Evolutionary conservation across 1,140 invertebrate genomes (phyloP).

Genomic region (Pachypsylla venusta): DNA sequence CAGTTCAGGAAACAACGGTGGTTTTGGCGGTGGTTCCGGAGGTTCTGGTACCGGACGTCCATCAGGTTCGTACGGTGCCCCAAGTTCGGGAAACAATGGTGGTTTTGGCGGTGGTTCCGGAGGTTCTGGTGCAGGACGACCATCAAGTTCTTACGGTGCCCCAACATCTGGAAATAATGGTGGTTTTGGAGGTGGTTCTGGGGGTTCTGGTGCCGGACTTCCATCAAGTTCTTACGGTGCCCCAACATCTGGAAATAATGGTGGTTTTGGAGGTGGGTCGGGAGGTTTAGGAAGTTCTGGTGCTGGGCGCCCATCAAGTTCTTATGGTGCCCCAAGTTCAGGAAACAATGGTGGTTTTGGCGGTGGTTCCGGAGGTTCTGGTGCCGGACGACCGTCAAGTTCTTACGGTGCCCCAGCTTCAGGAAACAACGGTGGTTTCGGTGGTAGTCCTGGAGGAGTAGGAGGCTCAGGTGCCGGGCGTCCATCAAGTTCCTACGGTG

Average conservation of each 20-base stretch:
- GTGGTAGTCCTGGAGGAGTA: neutral
- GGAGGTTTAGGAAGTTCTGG: neutral
- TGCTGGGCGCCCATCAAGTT: neutral
- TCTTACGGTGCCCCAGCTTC: neutral
- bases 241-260: neutral
- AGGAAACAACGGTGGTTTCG: neutral
- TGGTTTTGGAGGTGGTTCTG: neutral
- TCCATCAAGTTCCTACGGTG: neutral
- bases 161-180: neutral
- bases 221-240: neutral
- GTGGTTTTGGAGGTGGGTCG: neutral
- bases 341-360: neutral
- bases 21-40: slow-evolving; percentile 2
- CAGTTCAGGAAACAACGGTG: neutral
- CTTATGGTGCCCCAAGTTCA: slow-evolving; percentile 1
- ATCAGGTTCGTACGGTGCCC: neutral
- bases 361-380: neutral
- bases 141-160: neutral
- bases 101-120: slow-evolving; percentile 1
- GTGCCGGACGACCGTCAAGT: neutral
- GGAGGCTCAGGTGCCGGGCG: neutral
- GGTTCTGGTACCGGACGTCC: neutral
- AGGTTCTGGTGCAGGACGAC: neutral
- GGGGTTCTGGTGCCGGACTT: neutral
- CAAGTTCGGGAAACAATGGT: no score